Base-by-base conservation (phyloP, 2,113 vertebrate genomes). In the Anolis sagrei region DNA sequence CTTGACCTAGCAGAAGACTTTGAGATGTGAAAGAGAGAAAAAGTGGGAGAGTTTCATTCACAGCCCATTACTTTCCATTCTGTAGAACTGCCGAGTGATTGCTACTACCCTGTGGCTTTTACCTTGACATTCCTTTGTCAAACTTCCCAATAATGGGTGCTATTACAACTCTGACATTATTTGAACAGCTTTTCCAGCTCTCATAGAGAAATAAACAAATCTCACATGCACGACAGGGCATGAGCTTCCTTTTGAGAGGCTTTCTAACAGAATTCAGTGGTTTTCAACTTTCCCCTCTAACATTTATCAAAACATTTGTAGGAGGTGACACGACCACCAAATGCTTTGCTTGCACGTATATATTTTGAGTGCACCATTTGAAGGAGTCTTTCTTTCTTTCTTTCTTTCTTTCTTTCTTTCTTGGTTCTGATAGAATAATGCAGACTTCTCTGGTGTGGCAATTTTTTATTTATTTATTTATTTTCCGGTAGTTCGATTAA, bases 221-320 rank as follows among this genome's bases (percentile, higher is more conserved):
- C 25, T 88, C 62, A 89, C 48, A 51, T 29, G 79, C 64, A 64
- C 32, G 72, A 66, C 44, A 73, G 76, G 2, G 27, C 84, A 58
- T 85, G 49, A 82, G 2, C 44, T 73, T 34, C 19, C 78, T 86
- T 89, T 91, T 64, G 8, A 79, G 44, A 80, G 2, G 85, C 27
- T 89, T 93, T 14, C 84, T 86, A 36, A 58, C 3, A 64, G 87
- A 81, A 82, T 86, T 86, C 64, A 86, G 76, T 23, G 74, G n/a
- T 77, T 58, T 58, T 58, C 54, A 61, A 14, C 10, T 84, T 91
- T 76, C 87, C 36, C 80, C 39, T 18, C 10, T 49, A 64, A 44
- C 34, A 78, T 88, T 83, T 87, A 80, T 79, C 2, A 23, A 84
- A 89, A 90, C 82, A 1, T 90, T 93, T 93, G 75, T 19, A 74